Evolutionary conservation across 2,797 vertebrate species (phyloP).

Genomic region (Hyperoplus lanceolatus): DNA sequence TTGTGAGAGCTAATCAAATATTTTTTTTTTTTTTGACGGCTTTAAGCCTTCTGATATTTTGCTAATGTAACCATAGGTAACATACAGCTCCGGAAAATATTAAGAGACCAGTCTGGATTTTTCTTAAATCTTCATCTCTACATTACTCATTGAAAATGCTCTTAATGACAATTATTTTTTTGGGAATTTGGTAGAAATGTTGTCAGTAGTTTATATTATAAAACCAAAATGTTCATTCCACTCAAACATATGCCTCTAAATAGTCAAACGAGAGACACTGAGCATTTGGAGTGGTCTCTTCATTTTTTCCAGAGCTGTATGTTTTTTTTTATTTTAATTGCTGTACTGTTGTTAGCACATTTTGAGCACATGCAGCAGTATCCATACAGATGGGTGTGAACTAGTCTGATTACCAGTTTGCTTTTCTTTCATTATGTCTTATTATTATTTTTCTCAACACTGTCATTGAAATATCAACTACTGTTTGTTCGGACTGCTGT

Average conservation of each 20-base stretch:
- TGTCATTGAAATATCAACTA: slow-evolving; percentile 50
- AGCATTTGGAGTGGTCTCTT: too few relatives aligned
- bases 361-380: slow-evolving; percentile 32
- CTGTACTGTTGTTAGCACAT: slow-evolving; percentile 44
- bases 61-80: slow-evolving; percentile 30
- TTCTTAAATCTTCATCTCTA: too few relatives aligned
- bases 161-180: too few relatives aligned
- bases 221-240: too few relatives aligned
- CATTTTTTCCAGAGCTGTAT: not conserved
- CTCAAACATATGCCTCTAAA: too few relatives aligned
- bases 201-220: too few relatives aligned
- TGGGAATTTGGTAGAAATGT: too few relatives aligned
- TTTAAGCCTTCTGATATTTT: slow-evolving; percentile 26
- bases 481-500: slow-evolving; percentile 19
- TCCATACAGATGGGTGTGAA: slow-evolving; percentile 23
- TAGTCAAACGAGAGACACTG: too few relatives aligned
- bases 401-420: slow-evolving; percentile 32
- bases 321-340: slow-evolving; percentile 36
- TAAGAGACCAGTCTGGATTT: too few relatives aligned
- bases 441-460: slow-evolving; percentile 57
- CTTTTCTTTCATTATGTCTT: slow-evolving; percentile 40
- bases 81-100: not conserved
- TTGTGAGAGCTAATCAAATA: slow-evolving; percentile 44
- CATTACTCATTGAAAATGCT: too few relatives aligned
- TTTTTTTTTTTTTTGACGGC: slow-evolving; percentile 19